Conservation (phyloP, 1,140 invertebrate species). For the Drosophila burlai region DNA sequence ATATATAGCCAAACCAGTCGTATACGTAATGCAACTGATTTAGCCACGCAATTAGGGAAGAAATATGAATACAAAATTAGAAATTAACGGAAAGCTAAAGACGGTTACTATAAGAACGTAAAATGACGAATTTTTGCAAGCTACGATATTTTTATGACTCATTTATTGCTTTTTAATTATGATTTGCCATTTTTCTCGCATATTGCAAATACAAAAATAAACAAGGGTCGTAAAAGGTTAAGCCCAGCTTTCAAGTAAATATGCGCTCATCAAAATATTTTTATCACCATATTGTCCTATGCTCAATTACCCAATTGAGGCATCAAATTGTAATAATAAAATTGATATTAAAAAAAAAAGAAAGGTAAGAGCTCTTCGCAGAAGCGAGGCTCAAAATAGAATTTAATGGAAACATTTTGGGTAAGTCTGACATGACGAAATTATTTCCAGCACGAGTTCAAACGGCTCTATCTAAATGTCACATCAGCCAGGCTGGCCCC, state of each 20-base stretch:
- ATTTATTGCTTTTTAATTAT: neutral
- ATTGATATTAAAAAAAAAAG: neutral
- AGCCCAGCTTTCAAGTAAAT: conserved; percentile 1
- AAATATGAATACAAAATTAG: conserved; percentile 16
- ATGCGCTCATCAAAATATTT: conserved; percentile 20
- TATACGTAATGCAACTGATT: conserved; percentile 61
- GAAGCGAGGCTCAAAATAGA: neutral
- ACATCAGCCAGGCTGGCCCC: conserved; percentile 23
- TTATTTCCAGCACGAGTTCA: conserved; percentile 14
- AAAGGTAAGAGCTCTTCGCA: conserved; percentile 1
- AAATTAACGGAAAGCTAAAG: neutral
- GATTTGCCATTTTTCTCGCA: neutral
- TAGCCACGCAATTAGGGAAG: conserved; percentile 27
- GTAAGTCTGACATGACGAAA: conserved; percentile 8
- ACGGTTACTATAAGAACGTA: neutral
- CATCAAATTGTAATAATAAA: conserved; percentile 10
- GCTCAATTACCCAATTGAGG: conserved; percentile 22
- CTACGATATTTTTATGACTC: neutral
- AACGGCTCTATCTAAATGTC: conserved; percentile 33
- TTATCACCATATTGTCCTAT: conserved; percentile 10
- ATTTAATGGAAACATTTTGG: conserved; percentile 15
- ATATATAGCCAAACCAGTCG: conserved; percentile 5
- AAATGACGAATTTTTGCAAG: neutral
- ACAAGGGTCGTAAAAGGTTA: conserved; percentile 18
- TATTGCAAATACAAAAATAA: neutral